phyloP scores from a whole-genome alignment of 1,140 invertebrate species.

The Matsumurasca onukii region DNA sequence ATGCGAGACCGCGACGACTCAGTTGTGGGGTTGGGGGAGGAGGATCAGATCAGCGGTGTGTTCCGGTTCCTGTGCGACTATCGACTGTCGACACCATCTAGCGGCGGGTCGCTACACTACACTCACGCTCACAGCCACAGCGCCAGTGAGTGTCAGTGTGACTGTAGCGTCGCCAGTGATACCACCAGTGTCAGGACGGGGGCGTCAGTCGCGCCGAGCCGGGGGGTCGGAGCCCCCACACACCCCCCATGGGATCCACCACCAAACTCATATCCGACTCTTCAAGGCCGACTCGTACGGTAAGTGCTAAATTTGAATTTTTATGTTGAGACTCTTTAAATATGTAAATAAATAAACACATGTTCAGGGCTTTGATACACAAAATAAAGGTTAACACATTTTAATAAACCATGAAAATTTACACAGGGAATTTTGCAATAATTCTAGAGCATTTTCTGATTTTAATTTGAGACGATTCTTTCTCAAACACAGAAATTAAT shows the following conservation, averaged over 20 bases:
- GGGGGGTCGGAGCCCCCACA: conserved; percentile 22
- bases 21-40: background rate
- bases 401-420: no score
- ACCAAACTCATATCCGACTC: conserved; percentile 35
- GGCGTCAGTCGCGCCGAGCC: conserved; percentile 12
- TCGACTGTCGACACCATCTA: conserved; percentile 10
- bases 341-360: no score
- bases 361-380: no score
- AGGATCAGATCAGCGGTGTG: conserved; percentile 1
- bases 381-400: no score
- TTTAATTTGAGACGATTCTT: no score
- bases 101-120: background rate
- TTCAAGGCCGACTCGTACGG: background rate
- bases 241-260: conserved; percentile 37
- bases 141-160: background rate
- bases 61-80: conserved; percentile 28
- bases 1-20: background rate
- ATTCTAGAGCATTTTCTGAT: no score
- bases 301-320: conserved; percentile 2
- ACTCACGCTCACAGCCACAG: background rate
- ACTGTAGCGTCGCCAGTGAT: background rate
- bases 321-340: no score
- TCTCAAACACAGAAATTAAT: no score
- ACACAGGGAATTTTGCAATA: no score
- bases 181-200: conserved; percentile 12